phyloP scores from a whole-genome alignment of 35 echinoderm and acorn worm genomes.

The Eucidaris tribuloides region DNA sequence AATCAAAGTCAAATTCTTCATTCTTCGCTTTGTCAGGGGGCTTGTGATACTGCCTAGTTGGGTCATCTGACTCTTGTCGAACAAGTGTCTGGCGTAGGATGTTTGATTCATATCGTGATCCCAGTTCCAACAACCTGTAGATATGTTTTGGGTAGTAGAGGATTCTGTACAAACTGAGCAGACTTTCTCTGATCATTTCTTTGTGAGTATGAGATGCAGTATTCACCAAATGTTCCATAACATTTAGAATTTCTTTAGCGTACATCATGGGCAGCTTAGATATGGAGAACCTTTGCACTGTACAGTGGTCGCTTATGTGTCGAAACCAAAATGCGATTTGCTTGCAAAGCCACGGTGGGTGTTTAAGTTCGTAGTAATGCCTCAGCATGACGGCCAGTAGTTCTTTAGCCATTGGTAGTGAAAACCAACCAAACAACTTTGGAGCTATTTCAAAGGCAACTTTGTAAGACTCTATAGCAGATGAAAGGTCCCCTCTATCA shows the following conservation, averaged over 20 bases:
- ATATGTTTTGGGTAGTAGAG: neutral
- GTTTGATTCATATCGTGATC: neutral
- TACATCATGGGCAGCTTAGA: neutral
- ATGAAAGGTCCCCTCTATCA: neutral
- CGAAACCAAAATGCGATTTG: conserved; percentile 7
- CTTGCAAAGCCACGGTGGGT: neutral
- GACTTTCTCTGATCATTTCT: neutral
- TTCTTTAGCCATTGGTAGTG: neutral
- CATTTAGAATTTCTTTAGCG: neutral
- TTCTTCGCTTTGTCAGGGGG: neutral
- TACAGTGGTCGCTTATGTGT: neutral
- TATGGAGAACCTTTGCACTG: no score
- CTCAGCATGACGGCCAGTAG: neutral
- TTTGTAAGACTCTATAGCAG: conserved; percentile 5
- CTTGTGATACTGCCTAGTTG: neutral
- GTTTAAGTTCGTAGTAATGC: neutral
- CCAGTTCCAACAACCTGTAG: neutral
- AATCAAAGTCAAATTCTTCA: neutral
- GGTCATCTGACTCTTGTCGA: neutral
- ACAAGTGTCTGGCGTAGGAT: neutral
- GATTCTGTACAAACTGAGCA: neutral
- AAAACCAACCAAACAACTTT: neutral
- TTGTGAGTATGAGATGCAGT: neutral
- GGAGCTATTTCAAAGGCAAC: neutral
- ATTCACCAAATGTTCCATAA: neutral